Evolutionary conservation across 2,113 vertebrate species (phyloP).

Genomic region (Himantopus leucocephalus): DNA sequence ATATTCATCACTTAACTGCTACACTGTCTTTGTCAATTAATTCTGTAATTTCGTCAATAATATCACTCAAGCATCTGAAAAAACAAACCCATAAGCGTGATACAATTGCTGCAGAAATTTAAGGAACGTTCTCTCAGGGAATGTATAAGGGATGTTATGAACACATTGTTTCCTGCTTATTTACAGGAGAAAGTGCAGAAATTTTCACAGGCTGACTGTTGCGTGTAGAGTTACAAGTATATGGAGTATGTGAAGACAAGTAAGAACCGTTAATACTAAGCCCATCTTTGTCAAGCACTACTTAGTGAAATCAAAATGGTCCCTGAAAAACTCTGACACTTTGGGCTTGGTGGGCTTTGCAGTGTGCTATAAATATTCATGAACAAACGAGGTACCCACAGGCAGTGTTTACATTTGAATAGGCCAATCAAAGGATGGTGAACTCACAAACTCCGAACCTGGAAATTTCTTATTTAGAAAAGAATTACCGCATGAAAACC

Average conservation of each 20-base stretch:
- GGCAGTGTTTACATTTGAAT: constrained; percentile 68
- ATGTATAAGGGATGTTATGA: neutral
- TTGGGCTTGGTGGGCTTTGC: constrained; percentile 29
- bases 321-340: neutral
- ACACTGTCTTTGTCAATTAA: neutral
- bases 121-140: neutral
- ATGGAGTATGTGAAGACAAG: neutral
- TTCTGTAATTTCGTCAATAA: neutral
- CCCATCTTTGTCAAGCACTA: neutral
- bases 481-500: constrained; percentile 31
- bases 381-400: constrained; percentile 31
- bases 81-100: neutral
- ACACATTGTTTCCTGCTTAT: neutral
- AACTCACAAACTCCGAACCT: constrained; percentile 42
- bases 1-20: neutral
- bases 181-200: neutral
- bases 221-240: neutral
- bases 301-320: constrained; percentile 32
- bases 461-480: constrained; percentile 60
- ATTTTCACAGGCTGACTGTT: neutral
- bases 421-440: constrained; percentile 58
- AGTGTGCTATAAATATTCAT: constrained; percentile 59
- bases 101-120: neutral
- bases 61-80: neutral
- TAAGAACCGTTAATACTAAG: neutral